Conservation (phyloP, 2,113 vertebrate genomes). For the Proterorhinus semilunaris region DNA sequence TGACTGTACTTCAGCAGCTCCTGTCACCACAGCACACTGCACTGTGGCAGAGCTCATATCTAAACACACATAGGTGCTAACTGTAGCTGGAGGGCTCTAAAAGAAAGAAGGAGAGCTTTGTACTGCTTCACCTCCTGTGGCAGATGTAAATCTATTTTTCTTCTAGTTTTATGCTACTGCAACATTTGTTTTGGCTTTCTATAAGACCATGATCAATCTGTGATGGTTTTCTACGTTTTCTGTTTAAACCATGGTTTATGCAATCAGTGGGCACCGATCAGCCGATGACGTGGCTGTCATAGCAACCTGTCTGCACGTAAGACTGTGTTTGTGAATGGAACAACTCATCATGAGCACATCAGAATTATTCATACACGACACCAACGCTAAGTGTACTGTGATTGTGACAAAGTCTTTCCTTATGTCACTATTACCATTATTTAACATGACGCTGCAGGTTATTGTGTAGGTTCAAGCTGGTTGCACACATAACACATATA, state of each 20-base stretch:
- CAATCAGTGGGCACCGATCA: constrained; percentile 51
- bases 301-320: constrained; percentile 56
- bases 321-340: constrained; percentile 48
- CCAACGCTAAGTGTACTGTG: constrained; percentile 7
- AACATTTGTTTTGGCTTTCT: background rate
- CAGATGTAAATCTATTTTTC: background rate
- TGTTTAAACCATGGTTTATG: constrained; percentile 59
- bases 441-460: too few relatives aligned
- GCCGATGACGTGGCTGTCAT: constrained; percentile 53
- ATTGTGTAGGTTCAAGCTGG: too few relatives aligned
- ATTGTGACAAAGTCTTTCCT: background rate
- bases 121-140: background rate
- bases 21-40: constrained; percentile 29
- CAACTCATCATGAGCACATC: constrained; percentile 27
- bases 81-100: constrained; percentile 35
- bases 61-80: constrained; percentile 33
- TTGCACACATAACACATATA: too few relatives aligned
- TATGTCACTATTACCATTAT: too few relatives aligned
- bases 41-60: constrained; percentile 19
- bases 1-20: constrained; percentile 15
- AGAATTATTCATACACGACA: constrained; percentile 18
- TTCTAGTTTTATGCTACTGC: background rate
- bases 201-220: constrained; percentile 9
- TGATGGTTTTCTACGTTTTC: constrained; percentile 24
- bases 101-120: constrained; percentile 7